A percentile compares a stretch with the other conserved stretches of the same genome.
These are phyloP conservation scores for Hozukius guyotensis DNA, from an alignment of 2,797 vertebrate species.

Conservation along the genomic window DNA sequence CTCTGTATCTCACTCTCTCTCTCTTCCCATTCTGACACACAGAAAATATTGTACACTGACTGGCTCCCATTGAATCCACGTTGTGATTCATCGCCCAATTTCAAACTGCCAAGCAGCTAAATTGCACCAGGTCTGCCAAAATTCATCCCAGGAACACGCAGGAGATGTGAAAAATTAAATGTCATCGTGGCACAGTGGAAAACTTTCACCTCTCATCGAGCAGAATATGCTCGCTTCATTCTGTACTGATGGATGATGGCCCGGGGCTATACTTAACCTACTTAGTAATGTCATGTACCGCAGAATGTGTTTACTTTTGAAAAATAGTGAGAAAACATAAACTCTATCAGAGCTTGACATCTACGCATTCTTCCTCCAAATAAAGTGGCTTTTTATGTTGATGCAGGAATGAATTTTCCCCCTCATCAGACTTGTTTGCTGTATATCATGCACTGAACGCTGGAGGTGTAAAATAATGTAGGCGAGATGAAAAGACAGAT, in stretches of 20 bases:
- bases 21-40: conserved; percentile 95
- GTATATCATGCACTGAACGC: conserved; percentile 83
- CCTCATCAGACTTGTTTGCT: conserved; percentile 92
- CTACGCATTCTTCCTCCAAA: conserved; percentile 94
- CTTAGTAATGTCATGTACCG: conserved; percentile 99
- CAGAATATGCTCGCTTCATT: conserved; percentile 98
- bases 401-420: conserved; percentile 92
- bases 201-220: conserved; percentile 99
- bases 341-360: conserved; percentile 99
- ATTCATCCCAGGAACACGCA: conserved; percentile 98
- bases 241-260: conserved; percentile 99
- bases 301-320: conserved; percentile 99
- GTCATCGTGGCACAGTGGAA: conserved; percentile 99
- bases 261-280: conserved; percentile 99
- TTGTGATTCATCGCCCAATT: conserved; percentile 99
- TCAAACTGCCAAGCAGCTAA: conserved; percentile 99
- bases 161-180: conserved; percentile 99
- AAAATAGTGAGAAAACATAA: conserved; percentile 99
- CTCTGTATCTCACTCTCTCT: conserved; percentile 86
- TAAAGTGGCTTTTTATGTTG: conserved; percentile 99
- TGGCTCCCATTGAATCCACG: conserved; percentile 97
- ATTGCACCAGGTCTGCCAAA: conserved; percentile 99
- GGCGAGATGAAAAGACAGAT: conserved; percentile 62
- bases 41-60: conserved; percentile 99
- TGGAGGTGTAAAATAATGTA: conserved; percentile 76